Evolutionary conservation across 2,797 vertebrate genomes (phyloP).

Genomic region (Fistularia commersonii): DNA sequence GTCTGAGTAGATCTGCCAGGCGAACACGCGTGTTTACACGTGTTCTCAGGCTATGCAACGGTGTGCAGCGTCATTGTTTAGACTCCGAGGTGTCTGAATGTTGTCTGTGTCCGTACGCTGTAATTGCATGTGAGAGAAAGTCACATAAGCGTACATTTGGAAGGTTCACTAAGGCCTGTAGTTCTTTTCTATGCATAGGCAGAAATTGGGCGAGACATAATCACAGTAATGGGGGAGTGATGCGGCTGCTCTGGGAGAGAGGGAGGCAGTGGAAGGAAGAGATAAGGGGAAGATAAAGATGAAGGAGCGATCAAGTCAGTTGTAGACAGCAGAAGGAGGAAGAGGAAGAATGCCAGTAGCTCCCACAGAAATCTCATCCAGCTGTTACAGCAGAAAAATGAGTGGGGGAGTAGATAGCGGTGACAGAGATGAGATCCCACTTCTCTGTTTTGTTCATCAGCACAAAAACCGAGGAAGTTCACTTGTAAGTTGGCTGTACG

Average conservation of each 20-base stretch:
- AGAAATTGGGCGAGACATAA: constrained; percentile 28
- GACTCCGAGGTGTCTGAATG: constrained; percentile 12
- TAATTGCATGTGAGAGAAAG: not conserved
- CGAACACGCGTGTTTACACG: constrained; percentile 43
- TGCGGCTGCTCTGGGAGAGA: constrained; percentile 22
- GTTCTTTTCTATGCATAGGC: not conserved
- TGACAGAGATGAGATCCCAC: too few relatives aligned
- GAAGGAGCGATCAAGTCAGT: constrained; percentile 16
- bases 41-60: constrained; percentile 26
- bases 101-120: not conserved
- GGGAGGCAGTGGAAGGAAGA: constrained; percentile 20
- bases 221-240: constrained; percentile 27
- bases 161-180: constrained; percentile 1
- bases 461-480: too few relatives aligned
- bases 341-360: constrained; percentile 22
- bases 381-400: constrained; percentile 21
- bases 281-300: constrained; percentile 43
- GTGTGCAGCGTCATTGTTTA: constrained; percentile 19
- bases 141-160: not conserved
- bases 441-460: too few relatives aligned
- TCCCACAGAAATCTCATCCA: constrained; percentile 35
- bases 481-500: too few relatives aligned
- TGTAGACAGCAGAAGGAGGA: constrained; percentile 3
- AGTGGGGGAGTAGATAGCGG: constrained; percentile 11
- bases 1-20: constrained; percentile 20